phyloP scores from a whole-genome alignment of 2,797 vertebrate genomes.

The Gymnothorax reevesii region DNA sequence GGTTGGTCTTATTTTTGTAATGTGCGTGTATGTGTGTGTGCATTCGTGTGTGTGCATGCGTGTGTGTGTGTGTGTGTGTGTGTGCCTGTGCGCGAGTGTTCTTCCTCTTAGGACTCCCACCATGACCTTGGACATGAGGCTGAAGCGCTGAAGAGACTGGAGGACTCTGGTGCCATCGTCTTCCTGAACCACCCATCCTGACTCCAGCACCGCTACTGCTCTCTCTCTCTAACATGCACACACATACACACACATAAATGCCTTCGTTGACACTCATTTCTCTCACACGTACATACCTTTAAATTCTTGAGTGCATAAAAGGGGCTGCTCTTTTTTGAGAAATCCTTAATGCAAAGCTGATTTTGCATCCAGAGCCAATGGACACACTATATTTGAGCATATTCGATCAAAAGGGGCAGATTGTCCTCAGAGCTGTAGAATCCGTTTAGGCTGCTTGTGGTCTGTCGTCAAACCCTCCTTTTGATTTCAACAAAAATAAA shows the following conservation, averaged over 20 bases:
- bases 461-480: no score
- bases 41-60: no score
- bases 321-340: no score
- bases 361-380: no score
- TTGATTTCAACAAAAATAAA: no score
- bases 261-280: no score
- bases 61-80: neutral
- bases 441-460: no score
- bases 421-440: no score
- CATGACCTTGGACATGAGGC: conserved; percentile 23
- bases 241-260: neutral
- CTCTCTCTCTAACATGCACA: neutral
- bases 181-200: conserved; percentile 22
- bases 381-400: no score
- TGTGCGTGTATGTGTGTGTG: neutral
- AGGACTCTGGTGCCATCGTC: conserved; percentile 21
- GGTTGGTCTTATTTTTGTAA: neutral
- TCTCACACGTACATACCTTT: neutral
- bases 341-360: no score
- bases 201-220: neutral
- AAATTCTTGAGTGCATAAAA: neutral
- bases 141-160: conserved; percentile 18
- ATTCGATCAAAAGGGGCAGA: no score
- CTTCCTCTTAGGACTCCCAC: conserved; percentile 10
- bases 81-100: neutral